phyloP scores from a whole-genome alignment of 2,113 vertebrate genomes.

The Mirounga angustirostris region DNA sequence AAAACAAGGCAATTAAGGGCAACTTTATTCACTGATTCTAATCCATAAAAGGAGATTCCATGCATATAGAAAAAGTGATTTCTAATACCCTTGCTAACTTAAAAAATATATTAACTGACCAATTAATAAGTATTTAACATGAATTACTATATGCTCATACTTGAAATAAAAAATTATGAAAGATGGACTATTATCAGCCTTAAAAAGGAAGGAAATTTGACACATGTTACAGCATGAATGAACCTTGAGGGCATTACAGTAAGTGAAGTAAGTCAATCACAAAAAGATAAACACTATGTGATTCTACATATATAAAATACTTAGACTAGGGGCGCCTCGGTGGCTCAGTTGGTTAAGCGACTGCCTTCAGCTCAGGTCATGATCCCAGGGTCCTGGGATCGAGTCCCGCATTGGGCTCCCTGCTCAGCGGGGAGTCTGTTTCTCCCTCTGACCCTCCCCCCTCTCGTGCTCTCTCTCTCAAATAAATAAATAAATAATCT shows the following conservation, averaged over 20 bases:
- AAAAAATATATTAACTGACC: conserved; percentile 22
- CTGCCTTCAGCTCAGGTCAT: too few relatives aligned
- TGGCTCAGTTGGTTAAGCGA: too few relatives aligned
- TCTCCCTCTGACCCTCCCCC: too few relatives aligned
- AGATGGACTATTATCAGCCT: background rate
- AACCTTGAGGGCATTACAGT: background rate
- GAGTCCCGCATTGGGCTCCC: too few relatives aligned
- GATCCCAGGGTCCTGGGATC: too few relatives aligned
- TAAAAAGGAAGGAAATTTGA: conserved; percentile 25
- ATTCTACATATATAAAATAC: background rate
- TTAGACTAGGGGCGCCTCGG: background rate
- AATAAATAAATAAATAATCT: too few relatives aligned
- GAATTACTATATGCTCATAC: background rate
- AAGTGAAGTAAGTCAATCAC: background rate
- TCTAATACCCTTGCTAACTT: background rate
- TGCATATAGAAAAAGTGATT: background rate
- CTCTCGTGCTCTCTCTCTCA: too few relatives aligned
- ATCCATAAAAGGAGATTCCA: conserved; percentile 1
- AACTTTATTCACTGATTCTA: conserved; percentile 45
- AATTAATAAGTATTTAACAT: conserved; percentile 7
- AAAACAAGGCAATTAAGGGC: conserved; percentile 39
- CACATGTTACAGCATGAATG: background rate
- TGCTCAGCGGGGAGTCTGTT: too few relatives aligned
- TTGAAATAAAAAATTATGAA: background rate
- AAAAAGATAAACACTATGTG: background rate